Percentiles rank a stretch among this genome's conserved stretches.
These are phyloP conservation scores for Chlorops oryzae DNA, from an alignment of 1,140 invertebrate species.

Conservation along the genomic window DNA sequence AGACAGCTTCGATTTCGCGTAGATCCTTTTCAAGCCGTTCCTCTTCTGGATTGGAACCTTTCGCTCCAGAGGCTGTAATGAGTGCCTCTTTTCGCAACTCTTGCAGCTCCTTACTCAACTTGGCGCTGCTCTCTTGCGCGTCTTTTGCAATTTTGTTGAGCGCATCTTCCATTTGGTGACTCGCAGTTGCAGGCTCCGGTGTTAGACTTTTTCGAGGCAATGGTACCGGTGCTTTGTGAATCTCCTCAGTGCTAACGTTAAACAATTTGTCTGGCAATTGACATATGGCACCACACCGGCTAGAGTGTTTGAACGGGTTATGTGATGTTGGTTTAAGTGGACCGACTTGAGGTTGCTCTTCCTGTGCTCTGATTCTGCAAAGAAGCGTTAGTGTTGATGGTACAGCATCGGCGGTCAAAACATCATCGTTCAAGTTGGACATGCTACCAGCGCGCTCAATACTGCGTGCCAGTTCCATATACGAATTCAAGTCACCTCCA, in stretches of 20 bases:
- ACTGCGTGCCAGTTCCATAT: constrained; percentile 33
- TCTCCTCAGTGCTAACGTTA: constrained; percentile 18
- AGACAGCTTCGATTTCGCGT: constrained; percentile 46
- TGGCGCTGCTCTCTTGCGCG: constrained; percentile 55
- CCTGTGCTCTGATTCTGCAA: constrained; percentile 35
- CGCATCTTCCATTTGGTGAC: constrained; percentile 49
- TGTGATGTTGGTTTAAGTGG: constrained; percentile 16
- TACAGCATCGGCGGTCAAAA: constrained; percentile 21
- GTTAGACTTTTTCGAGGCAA: constrained; percentile 37
- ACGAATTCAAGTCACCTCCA: constrained; percentile 41
- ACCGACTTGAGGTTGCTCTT: too few relatives aligned
- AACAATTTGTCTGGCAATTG: constrained; percentile 31
- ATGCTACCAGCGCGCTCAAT: constrained; percentile 40
- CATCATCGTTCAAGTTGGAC: constrained; percentile 29
- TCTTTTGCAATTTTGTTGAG: constrained; percentile 55
- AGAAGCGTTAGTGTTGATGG: constrained; percentile 36
- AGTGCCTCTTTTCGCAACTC: constrained; percentile 40
- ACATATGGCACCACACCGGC: constrained; percentile 37
- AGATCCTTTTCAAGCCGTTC: constrained; percentile 30
- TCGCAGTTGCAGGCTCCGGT: constrained; percentile 28
- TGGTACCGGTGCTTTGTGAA: constrained; percentile 26
- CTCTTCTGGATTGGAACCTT: constrained; percentile 28
- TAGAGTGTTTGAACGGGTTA: constrained; percentile 41
- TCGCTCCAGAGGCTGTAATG: constrained; percentile 32
- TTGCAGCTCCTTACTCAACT: constrained; percentile 51